phyloP scores from a whole-genome alignment of 2,888 invertebrate species.

The Scaptomyza reducta region DNA sequence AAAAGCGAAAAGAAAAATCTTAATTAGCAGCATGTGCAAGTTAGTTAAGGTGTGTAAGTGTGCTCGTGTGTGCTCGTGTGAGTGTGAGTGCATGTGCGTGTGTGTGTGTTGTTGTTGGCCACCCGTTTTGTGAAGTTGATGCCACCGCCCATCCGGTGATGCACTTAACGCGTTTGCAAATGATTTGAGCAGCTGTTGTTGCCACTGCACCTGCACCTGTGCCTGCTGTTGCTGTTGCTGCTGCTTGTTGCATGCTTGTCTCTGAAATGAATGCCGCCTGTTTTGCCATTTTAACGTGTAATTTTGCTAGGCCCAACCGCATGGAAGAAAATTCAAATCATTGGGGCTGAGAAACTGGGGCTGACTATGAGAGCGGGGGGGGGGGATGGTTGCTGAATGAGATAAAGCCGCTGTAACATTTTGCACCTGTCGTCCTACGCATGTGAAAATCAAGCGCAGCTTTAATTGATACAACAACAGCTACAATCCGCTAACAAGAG shows the following conservation, averaged over 20 bases:
- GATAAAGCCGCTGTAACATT: constrained; percentile 66
- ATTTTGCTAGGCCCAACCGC: constrained; percentile 60
- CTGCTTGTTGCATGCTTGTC: constrained; percentile 7
- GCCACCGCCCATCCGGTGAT: constrained; percentile 71
- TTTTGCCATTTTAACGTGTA: constrained; percentile 48
- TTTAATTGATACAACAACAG: constrained; percentile 75
- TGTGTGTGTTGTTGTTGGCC: constrained; percentile 27
- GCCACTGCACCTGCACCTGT: constrained; percentile 61
- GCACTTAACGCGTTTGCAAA: constrained; percentile 76
- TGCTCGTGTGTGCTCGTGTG: constrained; percentile 10
- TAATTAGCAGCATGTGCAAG: constrained; percentile 47
- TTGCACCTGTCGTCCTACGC: constrained; percentile 79
- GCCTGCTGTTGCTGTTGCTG: constrained; percentile 21
- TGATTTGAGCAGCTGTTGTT: constrained; percentile 69
- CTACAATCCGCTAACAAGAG: constrained; percentile 34
- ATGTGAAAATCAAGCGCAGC: constrained; percentile 77
- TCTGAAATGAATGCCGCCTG: constrained; percentile 46
- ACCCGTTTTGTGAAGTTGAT: constrained; percentile 39
- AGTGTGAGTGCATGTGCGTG: constrained; percentile 5
- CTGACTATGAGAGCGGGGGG: constrained; percentile 10
- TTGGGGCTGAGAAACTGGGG: constrained; percentile 20
- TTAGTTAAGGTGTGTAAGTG: constrained; percentile 4
- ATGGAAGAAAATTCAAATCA: constrained; percentile 73
- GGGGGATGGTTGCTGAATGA: constrained; percentile 1
- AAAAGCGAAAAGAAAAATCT: constrained; percentile 55